These are phyloP conservation scores for Tragelaphus strepsiceros DNA, from an alignment of 2,113 vertebrate genomes.

Conservation along the genomic window DNA sequence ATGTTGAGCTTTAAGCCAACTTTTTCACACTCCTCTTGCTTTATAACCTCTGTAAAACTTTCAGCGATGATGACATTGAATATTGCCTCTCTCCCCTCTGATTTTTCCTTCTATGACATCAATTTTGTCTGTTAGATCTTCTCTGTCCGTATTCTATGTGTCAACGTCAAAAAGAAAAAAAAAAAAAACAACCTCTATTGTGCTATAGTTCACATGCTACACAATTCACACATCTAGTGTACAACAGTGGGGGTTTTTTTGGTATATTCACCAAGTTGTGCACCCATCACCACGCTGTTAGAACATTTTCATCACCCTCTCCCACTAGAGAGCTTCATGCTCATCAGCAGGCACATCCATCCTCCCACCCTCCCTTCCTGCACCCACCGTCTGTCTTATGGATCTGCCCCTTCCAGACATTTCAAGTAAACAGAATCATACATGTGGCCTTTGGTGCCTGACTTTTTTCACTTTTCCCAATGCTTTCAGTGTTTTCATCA, in stretches of 20 bases:
- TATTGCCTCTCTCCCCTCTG: background rate
- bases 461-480: background rate
- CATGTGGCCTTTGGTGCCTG: background rate
- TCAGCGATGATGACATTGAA: background rate
- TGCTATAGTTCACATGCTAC: background rate
- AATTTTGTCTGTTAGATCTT: background rate
- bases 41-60: background rate
- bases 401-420: background rate
- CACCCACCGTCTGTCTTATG: background rate
- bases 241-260: background rate
- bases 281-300: background rate
- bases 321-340: background rate
- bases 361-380: background rate
- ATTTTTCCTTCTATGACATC: background rate
- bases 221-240: background rate
- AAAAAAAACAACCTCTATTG: background rate
- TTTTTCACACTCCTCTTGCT: background rate
- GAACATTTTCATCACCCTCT: background rate
- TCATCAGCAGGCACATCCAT: fast-evolving
- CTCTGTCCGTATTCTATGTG: background rate
- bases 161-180: background rate
- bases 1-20: too few relatives aligned
- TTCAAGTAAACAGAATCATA: background rate
- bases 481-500: background rate
- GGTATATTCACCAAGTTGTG: background rate